Evolutionary conservation across 2,888 invertebrate species (phyloP), one percentile per base, ranked within the genome.

Genomic region (Ferdinandea cuprea): DNA sequence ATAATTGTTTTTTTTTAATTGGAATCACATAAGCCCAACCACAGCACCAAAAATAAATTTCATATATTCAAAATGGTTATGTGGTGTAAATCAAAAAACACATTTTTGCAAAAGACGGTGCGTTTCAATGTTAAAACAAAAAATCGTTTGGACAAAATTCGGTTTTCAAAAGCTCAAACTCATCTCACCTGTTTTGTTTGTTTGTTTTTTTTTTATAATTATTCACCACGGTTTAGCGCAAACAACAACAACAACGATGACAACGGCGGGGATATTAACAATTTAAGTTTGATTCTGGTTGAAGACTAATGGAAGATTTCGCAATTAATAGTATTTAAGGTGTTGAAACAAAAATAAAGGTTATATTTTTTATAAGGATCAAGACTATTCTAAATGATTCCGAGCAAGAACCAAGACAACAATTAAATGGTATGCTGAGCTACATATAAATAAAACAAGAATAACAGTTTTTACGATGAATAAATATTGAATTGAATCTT

Each of bases 41-140:
- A 81, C 81, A 81, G 81, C 81, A 77, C 77, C 74, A 80, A 74
- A 19, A 63, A 69, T 21, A 44, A 21, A 15, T 3, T 21, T 32
- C n/a, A 11, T 66, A 40, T 40, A 6, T 44, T 32, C 28, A 37
- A 21, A 32, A 48, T 48, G 17, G 42, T 48, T 63, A 63, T 52
- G 48, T 76, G 56, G 37, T 76, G 54, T 3, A 5, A 77, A 77
- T 71, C 71, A 35, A 48, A 77, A 35, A 48, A 77, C 77, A 65
- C 81, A 77, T 71, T 71, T 19, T 44, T 52, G 76, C 77, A 71
- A 77, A 77, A 77, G n/a, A 81, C 81, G 65, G 81, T 81, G 81
- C 81, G 59, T 74, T 61, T 73, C 30, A 74, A 80, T 68, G 79
- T 80, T 61, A 79, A 77, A 50, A 69, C 28, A 74, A 21, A 56